phyloP scores from a whole-genome alignment of 2,113 vertebrate genomes.

The Paramormyrops kingsleyae region DNA sequence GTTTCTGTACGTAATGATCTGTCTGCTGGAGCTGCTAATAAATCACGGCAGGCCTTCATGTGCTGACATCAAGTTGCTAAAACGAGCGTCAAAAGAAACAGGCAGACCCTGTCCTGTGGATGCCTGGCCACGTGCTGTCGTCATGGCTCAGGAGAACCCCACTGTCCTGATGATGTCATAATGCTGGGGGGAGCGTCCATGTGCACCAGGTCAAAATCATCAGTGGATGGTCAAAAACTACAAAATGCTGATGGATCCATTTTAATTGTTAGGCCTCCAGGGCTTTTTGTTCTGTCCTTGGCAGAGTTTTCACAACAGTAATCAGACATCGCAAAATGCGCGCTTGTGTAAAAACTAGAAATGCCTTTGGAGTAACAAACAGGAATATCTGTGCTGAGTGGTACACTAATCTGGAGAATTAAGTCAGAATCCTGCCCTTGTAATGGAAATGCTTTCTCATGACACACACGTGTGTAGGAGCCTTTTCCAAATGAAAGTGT shows the following conservation, averaged over 20 bases:
- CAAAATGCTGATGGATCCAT: not conserved
- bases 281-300: not conserved
- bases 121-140: not conserved
- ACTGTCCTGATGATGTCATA: not conserved
- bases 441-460: not conserved
- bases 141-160: not conserved
- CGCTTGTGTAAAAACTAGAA: not conserved
- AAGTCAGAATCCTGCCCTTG: not conserved
- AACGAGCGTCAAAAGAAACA: not conserved
- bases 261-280: not conserved
- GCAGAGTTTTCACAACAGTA: not conserved
- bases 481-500: not conserved
- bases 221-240: not conserved
- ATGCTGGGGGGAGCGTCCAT: not conserved
- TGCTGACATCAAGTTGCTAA: not conserved
- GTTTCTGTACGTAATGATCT: not conserved
- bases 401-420: not conserved
- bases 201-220: not conserved
- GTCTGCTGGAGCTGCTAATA: not conserved
- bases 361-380: not conserved
- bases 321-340: not conserved
- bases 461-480: not conserved
- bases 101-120: not conserved
- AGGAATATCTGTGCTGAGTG: not conserved
- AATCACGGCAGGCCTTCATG: not conserved